A percentile compares a stretch with the other conserved stretches of the same genome.
Evolutionary conservation across 2,113 vertebrate genomes (phyloP).

Genomic region (Brienomyrus longianalis): DNA sequence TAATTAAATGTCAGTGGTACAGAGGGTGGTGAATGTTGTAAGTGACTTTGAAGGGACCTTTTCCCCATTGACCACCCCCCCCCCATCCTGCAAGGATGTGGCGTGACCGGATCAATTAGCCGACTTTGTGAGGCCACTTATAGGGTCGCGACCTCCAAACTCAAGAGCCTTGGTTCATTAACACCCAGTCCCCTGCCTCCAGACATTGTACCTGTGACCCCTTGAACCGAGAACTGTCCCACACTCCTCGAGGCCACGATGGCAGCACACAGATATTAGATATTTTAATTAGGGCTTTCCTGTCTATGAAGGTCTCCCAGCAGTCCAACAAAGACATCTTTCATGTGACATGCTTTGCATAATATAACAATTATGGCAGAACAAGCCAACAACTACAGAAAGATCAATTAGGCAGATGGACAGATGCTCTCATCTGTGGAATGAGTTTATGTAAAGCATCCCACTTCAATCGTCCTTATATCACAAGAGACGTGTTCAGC

Average conservation of each 20-base stretch:
- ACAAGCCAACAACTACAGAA: not conserved
- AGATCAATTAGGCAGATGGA: not conserved
- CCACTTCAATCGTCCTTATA: not conserved
- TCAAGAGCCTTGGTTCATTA: not conserved
- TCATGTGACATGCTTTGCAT: constrained; percentile 10
- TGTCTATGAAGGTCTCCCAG: not conserved
- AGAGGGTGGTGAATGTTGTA: not conserved
- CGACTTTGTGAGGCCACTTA: not conserved
- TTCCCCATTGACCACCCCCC: constrained; percentile 16
- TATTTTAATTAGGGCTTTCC: not conserved
- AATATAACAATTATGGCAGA: not conserved
- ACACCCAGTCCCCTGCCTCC: not conserved
- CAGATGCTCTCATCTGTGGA: constrained; percentile 23
- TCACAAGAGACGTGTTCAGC: not conserved
- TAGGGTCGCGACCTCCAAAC: not conserved
- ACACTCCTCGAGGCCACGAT: not conserved
- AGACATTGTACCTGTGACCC: not conserved
- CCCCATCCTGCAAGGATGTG: not conserved
- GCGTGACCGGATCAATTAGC: not conserved
- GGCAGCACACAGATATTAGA: not conserved
- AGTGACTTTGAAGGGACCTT: constrained; percentile 18
- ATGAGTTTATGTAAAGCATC: constrained; percentile 22
- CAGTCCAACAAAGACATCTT: not conserved
- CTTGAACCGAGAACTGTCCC: not conserved
- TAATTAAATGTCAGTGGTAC: constrained; percentile 34